A percentile compares a stretch with the other conserved stretches of the same genome.
Evolutionary conservation across 2,113 vertebrate genomes (phyloP).

Genomic region (Callaeas wilsoni): DNA sequence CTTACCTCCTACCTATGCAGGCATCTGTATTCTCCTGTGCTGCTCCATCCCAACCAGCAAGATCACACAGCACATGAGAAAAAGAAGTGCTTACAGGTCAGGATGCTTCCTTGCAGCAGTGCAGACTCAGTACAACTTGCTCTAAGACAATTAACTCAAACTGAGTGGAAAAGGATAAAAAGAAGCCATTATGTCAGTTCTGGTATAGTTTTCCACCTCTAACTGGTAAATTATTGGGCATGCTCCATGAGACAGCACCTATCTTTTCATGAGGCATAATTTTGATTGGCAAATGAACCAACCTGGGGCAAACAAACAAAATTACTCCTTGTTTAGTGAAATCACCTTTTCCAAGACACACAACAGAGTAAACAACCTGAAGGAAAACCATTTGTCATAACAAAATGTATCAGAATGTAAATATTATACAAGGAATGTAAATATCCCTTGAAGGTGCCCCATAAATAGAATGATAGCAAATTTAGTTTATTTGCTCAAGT

Average conservation of each 20-base stretch:
- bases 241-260: neutral
- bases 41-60: neutral
- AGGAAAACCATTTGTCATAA: slow-evolving; percentile 6
- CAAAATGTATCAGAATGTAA: slow-evolving; percentile 3
- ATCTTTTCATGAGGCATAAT: neutral
- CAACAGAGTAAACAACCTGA: neutral
- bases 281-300: neutral
- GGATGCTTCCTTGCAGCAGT: neutral
- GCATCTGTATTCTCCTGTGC: neutral
- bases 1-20: neutral
- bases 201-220: neutral
- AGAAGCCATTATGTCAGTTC: neutral
- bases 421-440: slow-evolving; percentile 22
- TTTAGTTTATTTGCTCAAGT: neutral
- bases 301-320: neutral
- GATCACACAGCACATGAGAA: neutral
- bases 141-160: neutral
- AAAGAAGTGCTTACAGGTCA: neutral
- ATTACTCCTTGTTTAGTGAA: neutral
- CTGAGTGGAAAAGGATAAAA: neutral
- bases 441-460: neutral
- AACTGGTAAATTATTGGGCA: neutral
- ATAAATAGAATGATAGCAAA: slow-evolving; percentile 9
- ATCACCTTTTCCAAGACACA: neutral
- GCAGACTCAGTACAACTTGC: neutral